Evolutionary conservation across 2,113 vertebrate species (phyloP).

Genomic region (Rhadina sibilatrix): DNA sequence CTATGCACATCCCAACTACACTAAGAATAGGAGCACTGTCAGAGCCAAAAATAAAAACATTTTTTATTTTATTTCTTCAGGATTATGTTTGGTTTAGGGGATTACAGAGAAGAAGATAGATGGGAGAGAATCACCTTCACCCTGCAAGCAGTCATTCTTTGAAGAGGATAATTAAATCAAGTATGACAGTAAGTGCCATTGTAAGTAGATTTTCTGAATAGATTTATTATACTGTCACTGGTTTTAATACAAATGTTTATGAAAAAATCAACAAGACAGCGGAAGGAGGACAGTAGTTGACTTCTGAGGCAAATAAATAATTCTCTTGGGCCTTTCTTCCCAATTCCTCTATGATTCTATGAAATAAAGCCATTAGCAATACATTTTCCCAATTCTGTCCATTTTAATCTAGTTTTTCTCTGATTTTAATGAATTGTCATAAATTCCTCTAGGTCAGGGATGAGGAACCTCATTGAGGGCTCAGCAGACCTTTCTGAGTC

Average conservation of each 20-base stretch:
- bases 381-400: not conserved
- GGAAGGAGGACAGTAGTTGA: not conserved
- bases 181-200: not conserved
- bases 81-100: not conserved
- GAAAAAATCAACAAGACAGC: not conserved
- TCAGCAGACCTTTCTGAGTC: not conserved
- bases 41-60: not conserved
- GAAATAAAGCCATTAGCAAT: not conserved
- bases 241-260: not conserved
- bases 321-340: not conserved
- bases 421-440: not conserved
- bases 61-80: not conserved
- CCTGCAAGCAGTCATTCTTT: not conserved
- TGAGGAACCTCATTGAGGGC: not conserved
- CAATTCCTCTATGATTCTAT: not conserved
- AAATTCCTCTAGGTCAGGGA: not conserved
- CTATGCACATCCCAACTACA: not conserved
- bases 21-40: not conserved
- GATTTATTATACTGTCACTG: not conserved
- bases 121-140: not conserved
- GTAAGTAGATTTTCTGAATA: conserved; percentile 13
- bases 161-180: conserved; percentile 13
- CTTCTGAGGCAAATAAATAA: not conserved
- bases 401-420: not conserved
- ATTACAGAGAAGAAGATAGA: not conserved